Base-by-base conservation (phyloP, 2,113 vertebrate genomes). In the Arvicanthis niloticus region DNA sequence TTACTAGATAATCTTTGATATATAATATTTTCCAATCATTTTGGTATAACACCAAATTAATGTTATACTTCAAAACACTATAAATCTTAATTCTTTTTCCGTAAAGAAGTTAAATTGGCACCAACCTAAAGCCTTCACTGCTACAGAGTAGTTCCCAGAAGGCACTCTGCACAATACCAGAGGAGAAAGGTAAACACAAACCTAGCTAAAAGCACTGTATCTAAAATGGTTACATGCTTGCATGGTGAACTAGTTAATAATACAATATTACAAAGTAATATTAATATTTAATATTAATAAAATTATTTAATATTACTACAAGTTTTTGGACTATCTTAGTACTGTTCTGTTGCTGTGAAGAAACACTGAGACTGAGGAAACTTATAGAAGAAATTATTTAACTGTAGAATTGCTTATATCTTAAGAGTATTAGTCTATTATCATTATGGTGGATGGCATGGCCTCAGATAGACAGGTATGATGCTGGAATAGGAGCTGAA, bases 41-140 rank as follows among this genome's bases (percentile, higher is more conserved):
- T n/a, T 92, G 31, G 77, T 73, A n/a, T 87, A n/a, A 80, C 40
- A 96, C 10, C 16, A 87, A 91, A 96, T 95, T 92, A 94, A 29
- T 37, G 58, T 81, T 94, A 95, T n/a, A 40, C 42, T 95, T 96
- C 31, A 95, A 92, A 91, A 26, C 11, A 78, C 16, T 51, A 10
- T 67, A 96, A 73, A 89, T 92, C 26, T 94, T 78, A 73, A 24
- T n/a, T 5, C 1, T 89, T 88, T 81, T 91, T 95, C 48, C 86
- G 31, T 93, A 58, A 92, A 82, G 95, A 89, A 94, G 16, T n/a
- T 7, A 37, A 72, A 17, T 72, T 70, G 37, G 68, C 17, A 37
- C 68, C 62, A 29, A 29, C 24, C 62, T 29, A 65, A 65, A 65
- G 62, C 62, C 62, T 65, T 65, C 62, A 65, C 26, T 65, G 26